Conservation (phyloP, 2,113 vertebrate species). For the Nymphicus hollandicus region DNA sequence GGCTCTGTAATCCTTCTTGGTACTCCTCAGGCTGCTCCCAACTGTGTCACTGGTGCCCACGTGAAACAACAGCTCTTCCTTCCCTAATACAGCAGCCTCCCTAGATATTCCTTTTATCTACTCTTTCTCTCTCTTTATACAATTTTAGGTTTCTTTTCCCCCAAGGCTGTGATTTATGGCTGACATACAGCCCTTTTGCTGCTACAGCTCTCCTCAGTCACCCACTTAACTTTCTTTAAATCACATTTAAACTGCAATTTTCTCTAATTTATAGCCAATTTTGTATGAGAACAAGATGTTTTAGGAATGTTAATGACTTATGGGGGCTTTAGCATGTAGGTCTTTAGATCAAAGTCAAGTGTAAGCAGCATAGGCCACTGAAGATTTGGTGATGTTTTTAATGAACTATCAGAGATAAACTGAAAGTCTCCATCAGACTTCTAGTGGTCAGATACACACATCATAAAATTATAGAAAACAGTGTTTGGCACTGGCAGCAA, state of each 20-base stretch:
- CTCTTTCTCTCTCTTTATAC: background rate
- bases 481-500: background rate
- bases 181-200: background rate
- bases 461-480: background rate
- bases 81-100: background rate
- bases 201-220: background rate
- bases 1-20: background rate
- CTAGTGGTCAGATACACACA: background rate
- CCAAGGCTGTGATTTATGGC: background rate
- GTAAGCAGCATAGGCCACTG: background rate
- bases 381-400: background rate
- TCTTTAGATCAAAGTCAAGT: constrained; percentile 3
- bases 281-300: constrained; percentile 11
- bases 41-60: background rate
- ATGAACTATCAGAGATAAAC: background rate
- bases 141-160: background rate
- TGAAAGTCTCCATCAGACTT: background rate
- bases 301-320: constrained; percentile 26
- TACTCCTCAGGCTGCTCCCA: background rate
- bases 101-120: background rate
- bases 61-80: background rate
- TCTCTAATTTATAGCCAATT: constrained; percentile 48
- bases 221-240: constrained; percentile 46
- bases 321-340: background rate
- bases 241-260: constrained; percentile 47